Base-by-base conservation (phyloP, 2,113 vertebrate species). In the Nyctibius bracteatus region DNA sequence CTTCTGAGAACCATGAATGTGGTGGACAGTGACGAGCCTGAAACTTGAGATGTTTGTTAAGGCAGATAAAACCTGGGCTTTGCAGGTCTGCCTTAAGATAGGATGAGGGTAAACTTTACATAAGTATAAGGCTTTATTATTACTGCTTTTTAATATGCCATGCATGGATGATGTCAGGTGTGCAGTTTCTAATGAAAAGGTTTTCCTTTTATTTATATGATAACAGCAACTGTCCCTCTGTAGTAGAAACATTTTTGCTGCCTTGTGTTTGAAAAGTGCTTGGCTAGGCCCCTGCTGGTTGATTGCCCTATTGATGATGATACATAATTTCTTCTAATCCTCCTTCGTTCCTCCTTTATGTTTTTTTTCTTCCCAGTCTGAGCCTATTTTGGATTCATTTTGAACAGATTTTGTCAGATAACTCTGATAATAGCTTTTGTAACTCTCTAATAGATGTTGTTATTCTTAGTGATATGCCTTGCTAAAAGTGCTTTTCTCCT, bases 281-380 rank as follows among this genome's bases (percentile, higher is more conserved):
- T 67, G 43, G 6, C 54, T 85, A 41, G 25, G 10, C 8, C 19
- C 13, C 6, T 65, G 10, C 67, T 89, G 47, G 8, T 43, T 54
- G 25, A 35, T 81, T 65, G 11, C 18, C 46, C 7, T 71, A 4
- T 15, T 51, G 27, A 28, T 67, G 27, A 28, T 67, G 12, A 23
- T 28, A 31, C 1, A 1, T 79, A 12, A 51, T 79, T 84, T 84
- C n/a, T 87, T 87, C 17, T 7, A 39, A 39, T 63, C 6, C 9
- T 44, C 12, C 16, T 37, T 62, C 47, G 21, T 6, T 31, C 30
- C 18, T 55, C 54, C 28, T 52, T 13, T 52, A 27, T 52, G 21
- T 30, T 28, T n/a, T 44, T 44, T 44, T 2, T 1, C 4, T 0
- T 28, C 17, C 6, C 7, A 8, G 9, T 23, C 55, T 85, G 55